These are phyloP conservation scores for Frieseomelitta varia DNA, from an alignment of 1,140 invertebrate species.

Conservation along the genomic window DNA sequence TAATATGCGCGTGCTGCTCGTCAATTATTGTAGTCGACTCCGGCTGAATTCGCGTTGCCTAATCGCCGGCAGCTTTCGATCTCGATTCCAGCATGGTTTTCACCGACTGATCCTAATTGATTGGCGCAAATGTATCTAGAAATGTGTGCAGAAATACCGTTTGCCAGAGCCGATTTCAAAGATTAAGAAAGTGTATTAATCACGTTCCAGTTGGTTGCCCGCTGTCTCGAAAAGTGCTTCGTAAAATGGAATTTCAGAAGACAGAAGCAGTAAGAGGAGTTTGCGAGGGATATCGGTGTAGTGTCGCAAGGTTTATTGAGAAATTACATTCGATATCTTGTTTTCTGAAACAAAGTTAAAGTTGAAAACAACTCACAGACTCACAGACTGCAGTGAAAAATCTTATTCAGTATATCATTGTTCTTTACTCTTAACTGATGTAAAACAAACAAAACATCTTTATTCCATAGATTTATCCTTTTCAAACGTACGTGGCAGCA, in stretches of 20 bases:
- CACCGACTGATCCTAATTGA: not conserved
- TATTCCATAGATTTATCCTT: too few relatives aligned
- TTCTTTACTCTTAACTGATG: too few relatives aligned
- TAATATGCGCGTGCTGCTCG: not conserved
- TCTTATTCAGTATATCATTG: too few relatives aligned
- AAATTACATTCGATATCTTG: not conserved
- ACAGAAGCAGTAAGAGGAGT: not conserved
- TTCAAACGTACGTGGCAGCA: too few relatives aligned
- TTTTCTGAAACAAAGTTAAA: not conserved
- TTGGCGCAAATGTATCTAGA: too few relatives aligned
- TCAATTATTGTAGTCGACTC: not conserved
- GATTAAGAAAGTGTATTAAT: not conserved
- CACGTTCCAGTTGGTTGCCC: not conserved
- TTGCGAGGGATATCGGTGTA: not conserved
- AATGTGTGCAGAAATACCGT: not conserved
- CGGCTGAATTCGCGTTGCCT: not conserved
- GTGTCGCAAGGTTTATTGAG: not conserved
- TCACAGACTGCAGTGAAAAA: too few relatives aligned
- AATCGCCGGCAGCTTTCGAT: slow-evolving; percentile 2
- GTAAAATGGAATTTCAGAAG: not conserved
- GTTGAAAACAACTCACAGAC: too few relatives aligned
- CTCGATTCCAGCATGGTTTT: not conserved
- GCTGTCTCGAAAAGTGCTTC: not conserved
- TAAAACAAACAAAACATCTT: too few relatives aligned
- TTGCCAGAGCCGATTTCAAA: not conserved